A percentile compares a stretch with the other conserved stretches of the same genome.
These are phyloP conservation scores for Junonia oenone DNA, from an alignment of 2,888 invertebrate genomes.

Conservation along the genomic window DNA sequence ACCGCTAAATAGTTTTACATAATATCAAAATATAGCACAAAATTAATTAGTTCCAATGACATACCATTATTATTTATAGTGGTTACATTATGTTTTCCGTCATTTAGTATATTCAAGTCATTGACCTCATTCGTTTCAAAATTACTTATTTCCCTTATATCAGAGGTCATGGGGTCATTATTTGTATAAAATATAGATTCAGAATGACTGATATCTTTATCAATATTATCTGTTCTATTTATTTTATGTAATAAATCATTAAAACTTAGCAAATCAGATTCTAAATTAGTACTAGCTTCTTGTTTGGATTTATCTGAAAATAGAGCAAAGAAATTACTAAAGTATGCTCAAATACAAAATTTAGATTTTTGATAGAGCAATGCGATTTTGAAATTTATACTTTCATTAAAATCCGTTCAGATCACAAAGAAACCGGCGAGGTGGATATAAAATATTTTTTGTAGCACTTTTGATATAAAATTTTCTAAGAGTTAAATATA, in stretches of 20 bases:
- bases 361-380: too few relatives aligned
- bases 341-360: too few relatives aligned
- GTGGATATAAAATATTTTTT: too few relatives aligned
- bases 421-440: too few relatives aligned
- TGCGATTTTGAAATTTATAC: too few relatives aligned
- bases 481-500: too few relatives aligned
- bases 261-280: not conserved
- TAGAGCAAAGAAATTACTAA: not conserved
- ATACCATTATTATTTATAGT: not conserved
- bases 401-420: too few relatives aligned
- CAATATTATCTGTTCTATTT: not conserved
- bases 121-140: not conserved
- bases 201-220: not conserved
- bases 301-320: not conserved
- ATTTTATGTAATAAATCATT: not conserved
- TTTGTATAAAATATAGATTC: not conserved
- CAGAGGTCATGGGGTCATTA: not conserved
- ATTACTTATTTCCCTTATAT: not conserved
- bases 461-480: too few relatives aligned
- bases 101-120: not conserved
- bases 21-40: too few relatives aligned
- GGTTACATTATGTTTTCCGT: too few relatives aligned
- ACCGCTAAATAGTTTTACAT: too few relatives aligned
- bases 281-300: not conserved
- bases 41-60: not conserved